Evolutionary conservation across 1,140 invertebrate genomes (phyloP).

Genomic region (Lepidurus couesii): DNA sequence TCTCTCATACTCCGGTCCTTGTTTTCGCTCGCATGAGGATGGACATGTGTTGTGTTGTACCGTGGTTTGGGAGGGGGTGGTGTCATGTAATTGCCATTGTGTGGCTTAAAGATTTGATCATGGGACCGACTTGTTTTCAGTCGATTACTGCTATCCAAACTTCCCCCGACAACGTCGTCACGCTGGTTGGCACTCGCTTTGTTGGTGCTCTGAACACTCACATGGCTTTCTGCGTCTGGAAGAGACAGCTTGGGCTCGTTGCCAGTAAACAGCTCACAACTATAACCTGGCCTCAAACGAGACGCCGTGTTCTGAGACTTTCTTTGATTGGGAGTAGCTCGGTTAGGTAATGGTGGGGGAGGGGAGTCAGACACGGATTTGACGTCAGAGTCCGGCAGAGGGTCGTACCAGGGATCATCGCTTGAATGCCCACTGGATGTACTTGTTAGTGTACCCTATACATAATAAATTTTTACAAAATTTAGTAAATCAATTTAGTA

Average conservation of each 20-base stretch:
- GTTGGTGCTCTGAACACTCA: not conserved
- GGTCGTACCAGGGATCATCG: conserved; percentile 62
- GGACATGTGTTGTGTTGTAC: not conserved
- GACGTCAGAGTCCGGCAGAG: conserved; percentile 46
- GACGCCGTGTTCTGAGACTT: conserved; percentile 4
- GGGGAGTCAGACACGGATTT: conserved; percentile 45
- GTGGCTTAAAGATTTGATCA: conserved; percentile 29
- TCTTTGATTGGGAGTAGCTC: conserved; percentile 26
- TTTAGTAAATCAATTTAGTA: no score
- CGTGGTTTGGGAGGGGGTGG: conserved; percentile 28
- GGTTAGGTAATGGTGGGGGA: conserved; percentile 49
- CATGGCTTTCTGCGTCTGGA: conserved; percentile 27
- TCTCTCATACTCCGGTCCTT: conserved; percentile 6
- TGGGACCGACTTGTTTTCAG: conserved; percentile 30
- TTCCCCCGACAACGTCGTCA: not conserved
- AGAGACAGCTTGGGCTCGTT: not conserved
- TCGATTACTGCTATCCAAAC: not conserved
- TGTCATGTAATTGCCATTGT: conserved; percentile 27
- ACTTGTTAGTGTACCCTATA: conserved; percentile 53
- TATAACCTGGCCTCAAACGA: conserved; percentile 7
- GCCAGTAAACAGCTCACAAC: not conserved
- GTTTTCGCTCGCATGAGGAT: not conserved
- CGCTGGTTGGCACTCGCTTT: not conserved
- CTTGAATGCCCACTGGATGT: conserved; percentile 57
- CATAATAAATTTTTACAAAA: not conserved